phyloP scores from a whole-genome alignment of 2,797 vertebrate genomes.

The Sarcophilus harrisii region DNA sequence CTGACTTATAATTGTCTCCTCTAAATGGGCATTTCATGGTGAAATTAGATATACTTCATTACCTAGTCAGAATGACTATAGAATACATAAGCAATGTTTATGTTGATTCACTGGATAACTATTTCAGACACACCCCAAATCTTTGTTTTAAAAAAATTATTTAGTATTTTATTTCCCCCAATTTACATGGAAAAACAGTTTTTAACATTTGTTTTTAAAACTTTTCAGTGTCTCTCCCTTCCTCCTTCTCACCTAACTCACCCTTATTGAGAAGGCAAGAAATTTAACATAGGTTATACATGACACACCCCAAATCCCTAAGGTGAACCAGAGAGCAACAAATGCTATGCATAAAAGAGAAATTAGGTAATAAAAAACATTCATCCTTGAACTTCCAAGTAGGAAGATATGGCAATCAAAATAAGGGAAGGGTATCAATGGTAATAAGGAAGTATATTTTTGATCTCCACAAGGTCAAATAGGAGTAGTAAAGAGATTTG shows the following conservation, averaged over 20 bases:
- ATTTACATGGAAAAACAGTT: too few species aligned
- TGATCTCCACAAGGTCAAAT: conserved; percentile 14
- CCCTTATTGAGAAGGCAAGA: too few species aligned
- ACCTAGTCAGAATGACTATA: conserved; percentile 46
- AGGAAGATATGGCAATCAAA: background rate
- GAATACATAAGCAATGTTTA: conserved; percentile 1
- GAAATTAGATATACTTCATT: conserved; percentile 14
- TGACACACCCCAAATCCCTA: background rate
- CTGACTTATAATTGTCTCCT: background rate
- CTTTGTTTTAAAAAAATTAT: too few species aligned
- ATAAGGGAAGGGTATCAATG: background rate
- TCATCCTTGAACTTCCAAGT: conserved; percentile 18
- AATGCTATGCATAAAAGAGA: background rate
- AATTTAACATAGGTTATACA: too few species aligned
- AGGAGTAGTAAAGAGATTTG: background rate
- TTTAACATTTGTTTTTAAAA: too few species aligned
- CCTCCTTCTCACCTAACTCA: too few species aligned
- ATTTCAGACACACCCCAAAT: background rate
- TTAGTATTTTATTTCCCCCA: too few species aligned
- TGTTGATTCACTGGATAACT: conserved; percentile 11
- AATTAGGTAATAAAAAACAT: conserved; percentile 11
- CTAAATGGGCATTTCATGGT: conserved; percentile 9
- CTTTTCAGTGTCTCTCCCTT: too few species aligned
- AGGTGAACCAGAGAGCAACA: conserved; percentile 22
- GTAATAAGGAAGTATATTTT: background rate